Evolutionary conservation across 2,797 vertebrate species (phyloP), one percentile per base, ranked within the genome.

Genomic region (Oreochromis mossambicus): DNA sequence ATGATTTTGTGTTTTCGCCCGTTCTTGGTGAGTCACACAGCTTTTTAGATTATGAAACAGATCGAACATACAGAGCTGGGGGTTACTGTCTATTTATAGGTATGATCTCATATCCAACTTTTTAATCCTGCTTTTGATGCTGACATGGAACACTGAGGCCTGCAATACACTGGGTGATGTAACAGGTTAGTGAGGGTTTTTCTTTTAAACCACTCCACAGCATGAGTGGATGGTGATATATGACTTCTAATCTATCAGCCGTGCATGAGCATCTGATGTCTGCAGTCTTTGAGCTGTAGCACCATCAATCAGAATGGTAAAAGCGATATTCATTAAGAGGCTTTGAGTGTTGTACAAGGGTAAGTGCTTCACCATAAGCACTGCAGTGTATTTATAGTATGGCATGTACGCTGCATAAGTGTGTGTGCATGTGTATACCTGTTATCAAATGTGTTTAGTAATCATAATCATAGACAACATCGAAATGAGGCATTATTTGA

Each of bases 61-160:
- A 95, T 92, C 86, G 81, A 94, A 94, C 85, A 83, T 82, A 88
- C 76, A 92, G 84, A 51, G 84, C 86, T 86, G 43, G 70, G 82
- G 85, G 87, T 90, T 88, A 84, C 84, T 78, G 81, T 90, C 93
- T 95, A 94, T 95, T 94, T 92, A 92, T 94, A 94, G 92, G 78
- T 87, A 93, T 93, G 92, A 94, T 88, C 89, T 94, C 94, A 78
- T 92, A 91, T 91, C 86, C 93, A 83, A 93, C 88, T 94, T 94
- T 91, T 88, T 94, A 92, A 94, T 96, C 95, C 94, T 88, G 80
- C 87, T 94, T 91, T 92, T 79, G 89, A 88, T 91, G 88, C 86
- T 81, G 86, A 83, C 88, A 86, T 79, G 85, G 86, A 90, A 81
- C 84, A 86, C 68, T 1, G 8, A 83, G 82, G 88, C 83, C 83